phyloP scores from a whole-genome alignment of 2,113 vertebrate species.

The Calidris pugnax region DNA sequence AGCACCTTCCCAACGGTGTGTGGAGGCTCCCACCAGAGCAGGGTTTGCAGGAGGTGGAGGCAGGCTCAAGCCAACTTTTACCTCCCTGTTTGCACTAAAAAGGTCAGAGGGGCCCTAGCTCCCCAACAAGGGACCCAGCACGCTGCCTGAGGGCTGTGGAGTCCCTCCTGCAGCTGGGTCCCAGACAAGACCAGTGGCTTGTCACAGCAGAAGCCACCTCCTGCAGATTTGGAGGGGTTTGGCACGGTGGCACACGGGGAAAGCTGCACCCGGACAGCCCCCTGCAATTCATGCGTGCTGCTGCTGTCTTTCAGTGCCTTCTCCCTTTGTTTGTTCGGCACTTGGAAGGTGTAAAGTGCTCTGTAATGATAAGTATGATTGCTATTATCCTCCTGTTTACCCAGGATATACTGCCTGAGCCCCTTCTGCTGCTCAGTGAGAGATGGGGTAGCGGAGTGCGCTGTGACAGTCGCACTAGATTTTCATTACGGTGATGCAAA shows the following conservation, averaged over 20 bases:
- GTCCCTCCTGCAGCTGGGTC: neutral
- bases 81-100: neutral
- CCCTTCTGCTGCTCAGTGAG: conserved; percentile 24
- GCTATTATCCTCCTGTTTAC: conserved; percentile 41
- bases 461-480: conserved; percentile 49
- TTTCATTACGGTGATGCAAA: conserved; percentile 69
- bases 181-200: neutral
- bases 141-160: neutral
- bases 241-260: fast-evolving
- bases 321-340: conserved; percentile 11
- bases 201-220: neutral
- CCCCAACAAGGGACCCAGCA: neutral
- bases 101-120: neutral
- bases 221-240: neutral
- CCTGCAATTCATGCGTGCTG: neutral
- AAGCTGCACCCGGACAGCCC: neutral
- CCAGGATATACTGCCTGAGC: conserved; percentile 39
- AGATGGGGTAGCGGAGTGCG: conserved; percentile 13
- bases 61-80: neutral
- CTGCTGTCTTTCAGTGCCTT: neutral
- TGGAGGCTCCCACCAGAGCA: neutral
- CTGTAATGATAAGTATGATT: conserved; percentile 35
- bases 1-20: fast-evolving
- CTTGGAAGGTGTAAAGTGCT: conserved; percentile 18
- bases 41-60: neutral